Base-by-base conservation (phyloP, 2,113 vertebrate species). In the Anarhynchus alexandrinus region DNA sequence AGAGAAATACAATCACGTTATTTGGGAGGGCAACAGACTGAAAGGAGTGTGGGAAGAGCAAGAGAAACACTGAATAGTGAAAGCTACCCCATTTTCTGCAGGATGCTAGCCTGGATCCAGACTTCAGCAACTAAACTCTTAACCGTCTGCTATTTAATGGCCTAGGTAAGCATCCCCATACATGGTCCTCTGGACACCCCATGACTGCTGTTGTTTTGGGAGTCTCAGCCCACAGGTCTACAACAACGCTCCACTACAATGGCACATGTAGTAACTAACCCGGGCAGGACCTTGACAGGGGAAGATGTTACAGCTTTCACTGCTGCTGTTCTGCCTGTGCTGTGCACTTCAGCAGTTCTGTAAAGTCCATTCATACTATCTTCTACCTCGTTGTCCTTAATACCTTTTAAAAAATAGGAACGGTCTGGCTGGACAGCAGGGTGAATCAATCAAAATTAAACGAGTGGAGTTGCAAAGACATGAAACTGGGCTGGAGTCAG, bases 41-140 rank as follows among this genome's bases (percentile, higher is more conserved):
- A 21, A 25, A 38, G 76, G 81, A 73, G 29, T 0, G 12, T 30
- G 55, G 54, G 23, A 7, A 77, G 70, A 77, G 30, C 42, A 55
- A 8, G 27, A 40, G 55, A 6, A 82, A 19, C 32, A 8, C 29
- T 15, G 0, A 1, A 1, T 3, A 36, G n/a, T 4, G 30, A 29
- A 15, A 58, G 42, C 42, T 20, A 18, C n/a, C 32, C 32, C 1
- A 0, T 8, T 32, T 66, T 36, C 43, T 78, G 52, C 36, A 67
- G 61, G 15, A 22, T 30, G 11, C 61, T 36, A 49, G 26, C 34
- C 70, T 51, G 66, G 43, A 72, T 71, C 29, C 72, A 34, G n/a
- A 38, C 20, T 52, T 67, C 23, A 52, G 58, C 61, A 74, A 15
- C 34, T n/a, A 29, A n/a, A 42, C 51, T 72, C 57, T 17, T 51